A percentile compares a stretch with the other conserved stretches of the same genome.
These are phyloP conservation scores for Sialis fuliginosa DNA, from an alignment of 2,888 invertebrate species.

Conservation along the genomic window DNA sequence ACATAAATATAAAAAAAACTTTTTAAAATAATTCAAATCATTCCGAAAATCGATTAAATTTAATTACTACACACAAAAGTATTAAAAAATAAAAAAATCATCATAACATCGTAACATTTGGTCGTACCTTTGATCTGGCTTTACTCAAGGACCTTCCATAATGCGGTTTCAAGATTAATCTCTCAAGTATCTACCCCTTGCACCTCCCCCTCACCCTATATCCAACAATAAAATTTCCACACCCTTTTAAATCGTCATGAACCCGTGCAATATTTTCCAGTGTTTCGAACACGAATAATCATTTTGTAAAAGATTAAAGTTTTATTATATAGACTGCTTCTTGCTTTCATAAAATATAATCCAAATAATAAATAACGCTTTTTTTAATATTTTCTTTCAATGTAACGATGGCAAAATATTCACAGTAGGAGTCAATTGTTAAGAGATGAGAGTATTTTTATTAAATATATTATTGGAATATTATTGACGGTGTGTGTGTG, in stretches of 20 bases:
- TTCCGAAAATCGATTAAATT: too few species aligned
- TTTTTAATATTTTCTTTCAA: not conserved
- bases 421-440: constrained; percentile 1
- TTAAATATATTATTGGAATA: not conserved
- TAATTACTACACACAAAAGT: too few species aligned
- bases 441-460: not conserved
- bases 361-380: not conserved
- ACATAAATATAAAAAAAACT: too few species aligned
- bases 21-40: too few species aligned
- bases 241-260: not conserved
- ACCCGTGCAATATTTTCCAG: not conserved
- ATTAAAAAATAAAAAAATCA: too few species aligned
- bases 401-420: not conserved
- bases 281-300: not conserved
- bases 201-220: too few species aligned
- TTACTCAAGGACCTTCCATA: not conserved
- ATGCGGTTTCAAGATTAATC: too few species aligned
- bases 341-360: too few species aligned
- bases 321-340: too few species aligned
- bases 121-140: not conserved
- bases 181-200: too few species aligned
- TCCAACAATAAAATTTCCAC: not conserved
- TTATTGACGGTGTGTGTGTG: too few species aligned
- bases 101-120: too few species aligned
- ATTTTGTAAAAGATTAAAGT: not conserved